These are phyloP conservation scores for Eulemur coronatus DNA, from an alignment of 2,797 vertebrate species.

Conservation along the genomic window DNA sequence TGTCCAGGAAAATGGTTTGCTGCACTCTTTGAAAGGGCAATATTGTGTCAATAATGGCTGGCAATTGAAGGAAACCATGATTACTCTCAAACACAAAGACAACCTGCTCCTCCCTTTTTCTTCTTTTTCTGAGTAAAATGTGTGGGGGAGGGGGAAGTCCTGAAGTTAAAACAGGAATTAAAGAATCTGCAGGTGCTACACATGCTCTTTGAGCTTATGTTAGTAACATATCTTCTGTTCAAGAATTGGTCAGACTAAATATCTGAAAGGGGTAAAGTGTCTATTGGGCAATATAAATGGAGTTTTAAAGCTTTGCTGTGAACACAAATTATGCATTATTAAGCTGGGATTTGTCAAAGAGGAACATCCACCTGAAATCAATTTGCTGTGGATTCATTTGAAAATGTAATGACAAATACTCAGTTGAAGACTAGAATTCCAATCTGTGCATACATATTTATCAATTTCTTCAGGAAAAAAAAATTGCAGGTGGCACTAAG, in stretches of 20 bases:
- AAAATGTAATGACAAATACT: slow-evolving; percentile 51
- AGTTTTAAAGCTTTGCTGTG: slow-evolving; percentile 10
- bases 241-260: slow-evolving; percentile 1
- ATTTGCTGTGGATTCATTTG: slow-evolving; percentile 42
- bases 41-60: slow-evolving; percentile 29
- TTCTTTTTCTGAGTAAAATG: slow-evolving; percentile 18
- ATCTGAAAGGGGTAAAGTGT: neutral
- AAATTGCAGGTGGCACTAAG: slow-evolving; percentile 6
- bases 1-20: slow-evolving; percentile 35
- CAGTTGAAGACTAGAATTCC: neutral
- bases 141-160: rapidly evolving
- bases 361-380: slow-evolving; percentile 17
- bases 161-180: slow-evolving; percentile 44
- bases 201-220: neutral
- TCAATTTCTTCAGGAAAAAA: slow-evolving; percentile 48
- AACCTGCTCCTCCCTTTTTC: neutral
- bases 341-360: slow-evolving; percentile 18
- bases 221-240: neutral
- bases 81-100: slow-evolving; percentile 35
- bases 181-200: neutral
- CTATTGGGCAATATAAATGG: neutral
- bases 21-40: slow-evolving; percentile 36
- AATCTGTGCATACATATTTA: slow-evolving; percentile 46
- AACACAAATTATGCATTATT: slow-evolving; percentile 15
- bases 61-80: neutral